Conservation (phyloP, 2,888 invertebrate species). For the Gymnosoma rotundatum region DNA sequence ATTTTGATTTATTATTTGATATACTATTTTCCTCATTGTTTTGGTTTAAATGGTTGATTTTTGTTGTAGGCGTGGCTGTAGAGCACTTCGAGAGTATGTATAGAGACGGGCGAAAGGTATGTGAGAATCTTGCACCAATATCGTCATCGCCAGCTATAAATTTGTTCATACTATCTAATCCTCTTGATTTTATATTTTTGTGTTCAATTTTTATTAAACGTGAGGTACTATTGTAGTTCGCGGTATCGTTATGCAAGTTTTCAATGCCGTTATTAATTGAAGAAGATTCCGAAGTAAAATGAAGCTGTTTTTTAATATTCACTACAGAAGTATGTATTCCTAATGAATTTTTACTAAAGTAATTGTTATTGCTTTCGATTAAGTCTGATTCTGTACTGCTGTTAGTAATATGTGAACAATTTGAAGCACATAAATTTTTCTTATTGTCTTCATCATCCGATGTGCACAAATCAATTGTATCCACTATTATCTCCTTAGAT, state of each 20-base stretch:
- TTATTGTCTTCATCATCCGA: slow-evolving; percentile 85
- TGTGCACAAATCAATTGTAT: slow-evolving; percentile 87
- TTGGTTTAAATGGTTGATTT: slow-evolving; percentile 18
- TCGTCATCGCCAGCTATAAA: slow-evolving; percentile 27
- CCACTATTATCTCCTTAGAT: slow-evolving; percentile 82
- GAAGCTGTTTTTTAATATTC: slow-evolving; percentile 27
- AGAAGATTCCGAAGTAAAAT: slow-evolving; percentile 19
- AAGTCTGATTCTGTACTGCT: slow-evolving; percentile 9
- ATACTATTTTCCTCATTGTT: slow-evolving; percentile 13
- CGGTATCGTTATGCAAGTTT: slow-evolving; percentile 31
- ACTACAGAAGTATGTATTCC: slow-evolving; percentile 25
- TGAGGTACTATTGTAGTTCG: slow-evolving; percentile 58
- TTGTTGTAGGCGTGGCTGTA: slow-evolving; percentile 73
- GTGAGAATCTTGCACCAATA: slow-evolving; percentile 73
- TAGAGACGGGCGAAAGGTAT: slow-evolving; percentile 80
- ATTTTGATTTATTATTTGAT: slow-evolving; percentile 13
- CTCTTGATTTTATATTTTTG: slow-evolving; percentile 31
- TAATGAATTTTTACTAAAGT: slow-evolving; percentile 23
- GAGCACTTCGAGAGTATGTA: slow-evolving; percentile 81
- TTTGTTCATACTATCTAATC: slow-evolving; percentile 12
- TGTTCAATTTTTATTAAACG: slow-evolving; percentile 44
- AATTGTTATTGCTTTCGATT: slow-evolving; percentile 28
- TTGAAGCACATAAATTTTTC: slow-evolving; percentile 47
- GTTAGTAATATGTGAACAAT: slow-evolving; percentile 30
- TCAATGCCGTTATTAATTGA: slow-evolving; percentile 29